Evolutionary conservation across 2,113 vertebrate species (phyloP).

Genomic region (western clawed frog (Xenopus tropicalis)): UCB_Xtro_10.0 CM004448.2:14314001-14314500

Average conservation of each 20-base stretch:
- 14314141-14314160: constrained; percentile 55
- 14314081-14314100: constrained; percentile 58
- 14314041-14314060: neutral
- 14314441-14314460: too few species aligned
- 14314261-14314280: constrained; percentile 64
- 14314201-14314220: constrained; percentile 62
- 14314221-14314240: constrained; percentile 70
- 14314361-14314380: too few species aligned
- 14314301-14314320: constrained; percentile 57
- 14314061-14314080: constrained; percentile 42
- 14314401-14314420: too few species aligned
- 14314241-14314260: constrained; percentile 67
- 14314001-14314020: constrained; percentile 18
- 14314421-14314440: too few species aligned
- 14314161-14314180: constrained; percentile 56
- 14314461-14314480: too few species aligned
- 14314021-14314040: neutral
- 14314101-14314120: constrained; percentile 58
- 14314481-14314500: too few species aligned
- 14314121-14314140: constrained; percentile 60
- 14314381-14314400: too few species aligned
- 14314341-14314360: too few species aligned
- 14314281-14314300: constrained; percentile 66
- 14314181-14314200: constrained; percentile 52
- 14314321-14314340: too few species aligned